Base-by-base conservation (phyloP, 2,113 vertebrate species). In the Siniperca knerii region DNA sequence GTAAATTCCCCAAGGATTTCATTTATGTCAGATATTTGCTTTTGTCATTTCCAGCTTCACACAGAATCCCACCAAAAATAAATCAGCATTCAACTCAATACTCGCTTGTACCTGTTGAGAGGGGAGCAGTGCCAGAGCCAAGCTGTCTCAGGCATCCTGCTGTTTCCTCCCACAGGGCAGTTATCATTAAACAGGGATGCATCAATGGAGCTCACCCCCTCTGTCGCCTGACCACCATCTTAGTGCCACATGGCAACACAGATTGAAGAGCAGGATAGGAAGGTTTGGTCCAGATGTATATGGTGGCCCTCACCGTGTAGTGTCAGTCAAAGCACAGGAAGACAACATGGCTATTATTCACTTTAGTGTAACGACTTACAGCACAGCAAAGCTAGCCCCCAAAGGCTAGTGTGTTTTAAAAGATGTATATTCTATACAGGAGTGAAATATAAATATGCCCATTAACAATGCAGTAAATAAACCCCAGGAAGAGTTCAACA, bases 121-220 rank as follows among this genome's bases (percentile, higher is more conserved):
- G 33, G 5, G 33, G 52, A 82, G 65, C 40, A 8, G 42, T n/a
- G 25, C 64, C 35, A 48, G 62, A 80, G 79, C 62, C 52, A 12
- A 77, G 81, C 70, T 83, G 57, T 79, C 77, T 57, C n/a, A 29
- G 79, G 57, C 64, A 6, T 46, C 86, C 87, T 66, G 82, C 90
- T 60, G 90, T 76, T 86, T 67, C 86, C 82, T 64, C 80, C 86
- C 81, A 89, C 81, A 46, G 75, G 71, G 83, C 40, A 87, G 83
- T 71, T 82, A 81, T 88, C 75, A 80, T 87, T 81, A 89, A 81
- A 86, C 85, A 62, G 78, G 33, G 84, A 87, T 8, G 76, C 86
- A 79, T 83, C 83, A 82, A 35, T 88, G 79, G 82, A 86, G 86
- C 79, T 74, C 85, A 62, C 60, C 80, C 29, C 77, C 66, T 78